Evolutionary conservation across 2,888 invertebrate species (phyloP), one percentile per base, ranked within the genome.

Genomic region (Thymelicus sylvestris): DNA sequence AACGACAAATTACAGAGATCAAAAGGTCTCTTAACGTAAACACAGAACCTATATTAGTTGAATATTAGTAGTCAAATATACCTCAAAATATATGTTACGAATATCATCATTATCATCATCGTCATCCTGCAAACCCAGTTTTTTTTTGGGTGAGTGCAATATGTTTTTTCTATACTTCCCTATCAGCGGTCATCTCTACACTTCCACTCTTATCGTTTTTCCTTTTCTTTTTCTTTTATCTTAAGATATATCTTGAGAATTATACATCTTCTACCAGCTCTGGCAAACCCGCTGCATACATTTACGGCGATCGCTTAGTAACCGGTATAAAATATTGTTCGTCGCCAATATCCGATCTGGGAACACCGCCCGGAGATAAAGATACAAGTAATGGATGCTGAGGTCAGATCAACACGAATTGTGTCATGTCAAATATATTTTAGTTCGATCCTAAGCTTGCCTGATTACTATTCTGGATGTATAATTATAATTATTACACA

Each of bases 251-350:
- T 69, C 60, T 44, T 13, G 0, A 8, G 10, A 50, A 31, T 0
- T 6, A 47, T 78, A 66, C 39, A 64, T n/a, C 47, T 13, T 67
- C 66, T 19, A 72, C 7, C 44, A 52, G 6, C 6, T 24, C 44
- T 71, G 57, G 72, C 48, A 7, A 19, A 71, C 64, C 52, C 71
- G 70, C 57, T 63, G 84, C 84, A 80, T 85, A 87, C 85, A 86
- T 89, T 88, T 86, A 86, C 83, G 78, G 81, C 77, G 77, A 80
- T 80, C 85, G 88, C 89, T 88, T 83, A 89, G 90, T 88, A 89
- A 84, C 85, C 85, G 84, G 80, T 80, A 84, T 89, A 88, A 90
- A 90, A 92, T 91, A 90, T 90, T 88, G 86, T 90, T 90, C 88
- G 88, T 89, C 89, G 79, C 88, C 89, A 88, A 89, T 90, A 88